Base-by-base conservation (phyloP, 1,140 invertebrate species). In the Cyclargus thomasi region DNA sequence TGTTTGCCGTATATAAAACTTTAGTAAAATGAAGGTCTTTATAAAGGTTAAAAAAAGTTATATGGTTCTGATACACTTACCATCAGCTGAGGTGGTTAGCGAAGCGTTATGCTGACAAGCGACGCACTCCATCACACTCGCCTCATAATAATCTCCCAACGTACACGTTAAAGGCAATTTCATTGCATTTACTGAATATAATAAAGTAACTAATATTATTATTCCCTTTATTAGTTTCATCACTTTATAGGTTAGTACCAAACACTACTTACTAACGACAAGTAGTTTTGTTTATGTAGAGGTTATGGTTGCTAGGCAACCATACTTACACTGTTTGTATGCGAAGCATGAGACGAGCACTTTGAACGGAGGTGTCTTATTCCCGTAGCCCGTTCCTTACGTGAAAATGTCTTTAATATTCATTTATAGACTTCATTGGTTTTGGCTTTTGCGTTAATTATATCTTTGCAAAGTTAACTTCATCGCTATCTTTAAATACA, bases 91-190 rank as follows among this genome's bases (percentile, higher is more conserved):
- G 21, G 75, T 68, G 6, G 80, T 72, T 74, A 88, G 72, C 0
- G 82, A 87, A 35, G 64, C 66, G 68, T 88, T 88, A 47, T 65
- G 70, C 17, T 77, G 78, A 73, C 87, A 90, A 11, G 71, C 53
- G 62, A 77, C 67, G 36, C 85, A 88, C 39, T 71, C 67, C 70
- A 86, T 78, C 23, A 67, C 53, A 63, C 79, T 79, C 0, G 85
- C 74, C 39, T 90, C 87, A 67, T 79, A 87, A 69, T 76, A 88
- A 17, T 83, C 72, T 1, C 71, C 77, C 4, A 35, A 20, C 10
- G 74, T 75, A 70, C 86, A 89, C 18, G 64, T 77, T 3, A 64
- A 70, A 1, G 86, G 81, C 53, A 82, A 62, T 55, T 74, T 75
- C 6, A 83, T 53, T 2, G 77, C 68, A 59, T 71, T 65, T 8